phyloP scores from a whole-genome alignment of 1,140 invertebrate species.

The Drosophila melanogaster region Release_6_plus_ISO1_MT NT_037436.4:16553001-16553500 shows the following conservation, averaged over 20 bases:
- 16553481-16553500: not conserved
- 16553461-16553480: not conserved
- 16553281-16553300: not conserved
- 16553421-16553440: conserved; percentile 42
- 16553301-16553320: conserved; percentile 16
- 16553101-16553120: conserved; percentile 82
- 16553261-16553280: conserved; percentile 24
- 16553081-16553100: conserved; percentile 66
- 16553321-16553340: conserved; percentile 43
- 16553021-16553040: conserved; percentile 23
- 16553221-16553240: conserved; percentile 56
- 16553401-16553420: not conserved
- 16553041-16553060: not conserved
- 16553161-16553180: conserved; percentile 34
- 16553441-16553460: not conserved
- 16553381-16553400: conserved; percentile 32
- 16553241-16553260: conserved; percentile 68
- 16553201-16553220: conserved; percentile 50
- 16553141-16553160: not conserved
- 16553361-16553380: conserved; percentile 11
- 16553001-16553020: conserved; percentile 38
- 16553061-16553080: conserved; percentile 61
- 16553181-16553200: conserved; percentile 66
- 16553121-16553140: conserved; percentile 47
- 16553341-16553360: conserved; percentile 30